phyloP scores from a whole-genome alignment of 2,888 invertebrate genomes.

The Ditula angustiorana region DNA sequence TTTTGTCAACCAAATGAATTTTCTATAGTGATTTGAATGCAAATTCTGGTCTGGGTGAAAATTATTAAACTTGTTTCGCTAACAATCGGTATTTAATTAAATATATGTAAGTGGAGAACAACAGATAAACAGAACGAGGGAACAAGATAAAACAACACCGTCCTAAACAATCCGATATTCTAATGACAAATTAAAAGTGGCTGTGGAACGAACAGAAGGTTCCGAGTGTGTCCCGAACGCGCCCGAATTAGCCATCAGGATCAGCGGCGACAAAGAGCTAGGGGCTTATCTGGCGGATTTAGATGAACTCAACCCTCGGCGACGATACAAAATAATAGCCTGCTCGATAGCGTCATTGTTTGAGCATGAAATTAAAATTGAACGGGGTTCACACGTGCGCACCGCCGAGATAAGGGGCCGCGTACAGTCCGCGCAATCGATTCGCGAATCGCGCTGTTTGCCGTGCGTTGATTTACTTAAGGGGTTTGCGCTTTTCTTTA shows the following conservation, averaged over 20 bases:
- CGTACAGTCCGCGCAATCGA: constrained; percentile 64
- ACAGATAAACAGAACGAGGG: constrained; percentile 57
- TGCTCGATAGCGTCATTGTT: constrained; percentile 84
- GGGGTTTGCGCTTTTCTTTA: constrained; percentile 80
- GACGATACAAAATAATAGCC: constrained; percentile 83
- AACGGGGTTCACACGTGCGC: constrained; percentile 85
- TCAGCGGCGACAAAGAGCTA: constrained; percentile 77
- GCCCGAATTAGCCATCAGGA: constrained; percentile 78
- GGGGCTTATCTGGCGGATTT: constrained; percentile 81
- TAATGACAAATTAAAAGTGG: constrained; percentile 72
- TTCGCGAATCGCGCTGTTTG: constrained; percentile 72
- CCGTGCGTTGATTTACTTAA: constrained; percentile 72
- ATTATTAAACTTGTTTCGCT: constrained; percentile 61
- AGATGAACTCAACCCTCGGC: constrained; percentile 82
- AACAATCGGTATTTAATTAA: constrained; percentile 65
- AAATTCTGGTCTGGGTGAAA: constrained; percentile 61
- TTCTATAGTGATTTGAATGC: constrained; percentile 63
- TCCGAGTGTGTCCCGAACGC: constrained; percentile 46
- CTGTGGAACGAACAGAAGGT: constrained; percentile 49
- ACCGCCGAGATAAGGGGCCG: constrained; percentile 79
- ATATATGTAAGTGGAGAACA: constrained; percentile 57
- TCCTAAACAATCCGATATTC: constrained; percentile 67
- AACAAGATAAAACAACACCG: constrained; percentile 59
- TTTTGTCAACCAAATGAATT: constrained; percentile 43
- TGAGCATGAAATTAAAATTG: constrained; percentile 86